Evolutionary conservation across 2,797 vertebrate genomes (phyloP).

Genomic region (Parauchenoglanis ngamensis): DNA sequence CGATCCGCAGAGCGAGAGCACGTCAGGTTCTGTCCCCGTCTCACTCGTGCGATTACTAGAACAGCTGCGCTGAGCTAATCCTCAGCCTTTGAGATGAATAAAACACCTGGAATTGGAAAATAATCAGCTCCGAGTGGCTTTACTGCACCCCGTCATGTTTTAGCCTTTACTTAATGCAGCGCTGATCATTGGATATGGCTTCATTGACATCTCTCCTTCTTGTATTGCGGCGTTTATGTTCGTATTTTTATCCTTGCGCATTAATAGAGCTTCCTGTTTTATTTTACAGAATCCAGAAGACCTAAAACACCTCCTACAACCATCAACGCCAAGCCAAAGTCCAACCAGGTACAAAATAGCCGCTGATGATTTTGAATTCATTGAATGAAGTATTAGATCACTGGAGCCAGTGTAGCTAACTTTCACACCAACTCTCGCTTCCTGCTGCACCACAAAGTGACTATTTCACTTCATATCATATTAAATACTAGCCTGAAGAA

Average conservation of each 20-base stretch:
- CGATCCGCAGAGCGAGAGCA: conserved; percentile 63
- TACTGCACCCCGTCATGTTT: not conserved
- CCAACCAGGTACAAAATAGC: conserved; percentile 62
- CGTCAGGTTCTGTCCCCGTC: conserved; percentile 71
- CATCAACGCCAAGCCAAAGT: conserved; percentile 69
- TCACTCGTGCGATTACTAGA: not conserved
- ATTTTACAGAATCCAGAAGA: conserved; percentile 71
- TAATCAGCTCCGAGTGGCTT: not conserved
- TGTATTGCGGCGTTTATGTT: not conserved
- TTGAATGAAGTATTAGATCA: not conserved
- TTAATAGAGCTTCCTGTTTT: not conserved
- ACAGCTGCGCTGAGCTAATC: not conserved
- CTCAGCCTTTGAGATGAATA: not conserved
- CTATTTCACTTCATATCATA: not conserved
- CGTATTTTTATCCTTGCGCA: not conserved
- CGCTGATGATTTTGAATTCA: not conserved
- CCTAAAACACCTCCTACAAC: conserved; percentile 78
- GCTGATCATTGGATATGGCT: too few relatives aligned
- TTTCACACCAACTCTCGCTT: not conserved
- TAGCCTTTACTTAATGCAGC: not conserved
- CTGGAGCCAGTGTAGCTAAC: not conserved
- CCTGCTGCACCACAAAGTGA: not conserved
- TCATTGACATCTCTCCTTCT: not conserved
- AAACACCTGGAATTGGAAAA: not conserved
- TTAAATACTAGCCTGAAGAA: not conserved